Percentiles rank a stretch among this genome's conserved stretches.
These are phyloP conservation scores for Linepithema humile DNA, from an alignment of 1,140 invertebrate species.

Conservation along the genomic window DNA sequence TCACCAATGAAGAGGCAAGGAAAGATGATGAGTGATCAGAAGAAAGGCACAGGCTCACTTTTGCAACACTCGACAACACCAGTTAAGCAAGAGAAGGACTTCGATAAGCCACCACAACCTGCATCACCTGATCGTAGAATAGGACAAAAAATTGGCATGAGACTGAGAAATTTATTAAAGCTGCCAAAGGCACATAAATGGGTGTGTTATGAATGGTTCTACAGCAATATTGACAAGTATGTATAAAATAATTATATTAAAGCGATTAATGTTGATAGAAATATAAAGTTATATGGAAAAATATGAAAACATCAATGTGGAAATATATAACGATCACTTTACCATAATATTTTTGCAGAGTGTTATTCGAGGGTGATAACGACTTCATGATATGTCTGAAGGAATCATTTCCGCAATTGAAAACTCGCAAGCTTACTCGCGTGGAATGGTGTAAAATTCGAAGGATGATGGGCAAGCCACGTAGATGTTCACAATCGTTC, in stretches of 20 bases:
- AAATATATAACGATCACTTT: not conserved
- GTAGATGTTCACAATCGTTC: conserved; percentile 96
- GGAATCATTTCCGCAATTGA: conserved; percentile 97
- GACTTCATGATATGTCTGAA: conserved; percentile 98
- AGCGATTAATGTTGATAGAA: no score
- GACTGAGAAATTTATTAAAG: conserved; percentile 97
- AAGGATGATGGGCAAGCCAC: conserved; percentile 98
- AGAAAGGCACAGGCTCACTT: conserved; percentile 68
- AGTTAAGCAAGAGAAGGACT: conserved; percentile 82
- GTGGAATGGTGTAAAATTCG: conserved; percentile 98
- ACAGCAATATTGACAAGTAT: conserved; percentile 97
- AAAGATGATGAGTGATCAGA: conserved; percentile 79
- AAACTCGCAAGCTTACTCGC: conserved; percentile 92
- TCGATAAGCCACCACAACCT: conserved; percentile 80
- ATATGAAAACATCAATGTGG: conserved; percentile 57
- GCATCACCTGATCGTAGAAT: conserved; percentile 89
- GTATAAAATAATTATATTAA: conserved; percentile 67
- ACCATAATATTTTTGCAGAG: conserved; percentile 85
- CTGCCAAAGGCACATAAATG: conserved; percentile 99
- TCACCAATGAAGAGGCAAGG: conserved; percentile 86
- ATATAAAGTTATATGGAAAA: conserved; percentile 53
- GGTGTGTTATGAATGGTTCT: conserved; percentile 99
- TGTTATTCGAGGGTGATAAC: conserved; percentile 97
- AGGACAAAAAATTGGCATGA: conserved; percentile 95
- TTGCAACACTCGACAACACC: conserved; percentile 81